Base-by-base conservation (phyloP, 1,140 invertebrate species). In the Lysiphlebus fabarum region DNA sequence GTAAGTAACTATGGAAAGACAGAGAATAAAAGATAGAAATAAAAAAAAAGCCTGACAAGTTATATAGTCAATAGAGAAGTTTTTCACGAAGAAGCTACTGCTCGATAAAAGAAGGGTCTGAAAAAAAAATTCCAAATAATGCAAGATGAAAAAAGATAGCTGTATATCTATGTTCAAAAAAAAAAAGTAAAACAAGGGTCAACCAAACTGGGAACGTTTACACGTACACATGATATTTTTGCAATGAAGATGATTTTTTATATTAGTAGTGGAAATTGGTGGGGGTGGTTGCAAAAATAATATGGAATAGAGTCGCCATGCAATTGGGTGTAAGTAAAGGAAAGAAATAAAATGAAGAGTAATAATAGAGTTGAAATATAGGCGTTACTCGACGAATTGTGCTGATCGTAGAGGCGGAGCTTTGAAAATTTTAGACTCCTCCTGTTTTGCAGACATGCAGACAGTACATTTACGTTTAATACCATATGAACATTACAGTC, bases 361-460 rank as follows among this genome's bases (percentile, higher is more conserved):
- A 57, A 54, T 43, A 43, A 58, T 65, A 64, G 62, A 63, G n/a
- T 62, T 63, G 61, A 42, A 41, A 26, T 26, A 26, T 62, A 61
- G 67, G 67, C 63, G 67, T 62, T 65, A 58, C 62, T 50, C 53
- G 42, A 51, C 34, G 56, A 53, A 51, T 51, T 51, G 59, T 59
- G 64, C 62, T 62, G 63, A 70, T 62, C 59, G 60, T 11, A 42
- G 36, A 54, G 72, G 73, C 57, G 64, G 64, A 71, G 68, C 76
- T 65, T 67, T 58, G 64, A 68, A 59, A 44, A 36, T 67, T 72
- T 34, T 17, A 17, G 34, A 51, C 49, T 11, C 49, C 48, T 36
- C 33, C 33, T 51, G n/a, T 38, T 33, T n/a, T 26, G 47, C 34
- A 12, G 36, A 10, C 34, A 12, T 37, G 38, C 10, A 40, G 38